Evolutionary conservation across 2,113 vertebrate genomes (phyloP).

Genomic region (Orthonyx spaldingii): DNA sequence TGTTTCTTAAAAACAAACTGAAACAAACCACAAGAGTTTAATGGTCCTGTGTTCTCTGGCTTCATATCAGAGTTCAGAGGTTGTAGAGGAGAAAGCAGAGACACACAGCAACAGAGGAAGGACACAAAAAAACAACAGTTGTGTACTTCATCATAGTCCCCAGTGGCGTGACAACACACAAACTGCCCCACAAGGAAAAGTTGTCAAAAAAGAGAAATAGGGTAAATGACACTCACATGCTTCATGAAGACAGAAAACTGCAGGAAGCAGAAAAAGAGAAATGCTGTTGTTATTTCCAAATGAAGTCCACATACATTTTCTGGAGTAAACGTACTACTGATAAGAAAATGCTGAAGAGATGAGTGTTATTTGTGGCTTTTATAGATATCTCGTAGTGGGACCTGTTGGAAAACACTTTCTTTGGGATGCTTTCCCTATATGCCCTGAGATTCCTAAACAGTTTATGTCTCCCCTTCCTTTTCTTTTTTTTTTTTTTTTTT

Average conservation of each 20-base stretch:
- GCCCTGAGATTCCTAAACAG: neutral
- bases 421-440: neutral
- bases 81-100: neutral
- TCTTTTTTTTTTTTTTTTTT: neutral
- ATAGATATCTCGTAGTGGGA: fast-evolving
- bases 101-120: neutral
- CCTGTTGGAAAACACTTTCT: neutral
- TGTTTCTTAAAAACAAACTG: neutral
- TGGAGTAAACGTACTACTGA: neutral
- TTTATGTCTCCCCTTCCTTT: fast-evolving
- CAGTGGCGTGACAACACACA: neutral
- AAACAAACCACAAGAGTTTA: neutral
- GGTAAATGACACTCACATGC: neutral
- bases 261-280: neutral
- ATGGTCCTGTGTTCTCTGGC: neutral
- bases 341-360: neutral
- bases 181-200: neutral
- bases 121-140: neutral
- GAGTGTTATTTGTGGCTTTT: neutral
- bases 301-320: neutral
- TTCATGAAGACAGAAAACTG: neutral
- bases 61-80: neutral
- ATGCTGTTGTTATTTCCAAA: neutral
- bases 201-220: neutral
- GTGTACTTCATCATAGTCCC: neutral